These are phyloP conservation scores for Opisthograptis luteolata DNA, from an alignment of 2,888 invertebrate species.

Conservation along the genomic window DNA sequence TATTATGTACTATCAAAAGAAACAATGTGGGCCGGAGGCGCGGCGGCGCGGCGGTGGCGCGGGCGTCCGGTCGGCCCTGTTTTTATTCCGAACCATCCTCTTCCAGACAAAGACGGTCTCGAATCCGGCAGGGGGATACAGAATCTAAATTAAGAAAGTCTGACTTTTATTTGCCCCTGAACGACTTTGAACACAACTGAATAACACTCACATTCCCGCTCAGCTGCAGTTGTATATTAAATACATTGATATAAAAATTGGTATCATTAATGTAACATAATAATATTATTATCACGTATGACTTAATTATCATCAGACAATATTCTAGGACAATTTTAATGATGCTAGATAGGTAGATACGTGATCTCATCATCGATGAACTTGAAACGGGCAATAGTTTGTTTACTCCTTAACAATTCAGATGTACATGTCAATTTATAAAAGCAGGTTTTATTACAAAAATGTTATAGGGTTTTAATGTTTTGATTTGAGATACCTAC, in stretches of 20 bases:
- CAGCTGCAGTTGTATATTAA: slow-evolving; percentile 1
- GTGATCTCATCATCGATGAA: slow-evolving; percentile 55
- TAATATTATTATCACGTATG: too few relatives aligned
- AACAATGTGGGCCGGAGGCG: slow-evolving; percentile 31
- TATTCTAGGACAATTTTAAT: slow-evolving; percentile 46
- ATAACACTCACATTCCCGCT: slow-evolving; percentile 12
- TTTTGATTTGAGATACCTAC: too few relatives aligned
- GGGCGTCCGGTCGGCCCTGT: slow-evolving; percentile 31
- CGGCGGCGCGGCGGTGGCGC: slow-evolving; percentile 14
- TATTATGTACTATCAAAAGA: slow-evolving; percentile 9
- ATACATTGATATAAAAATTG: slow-evolving; percentile 3
- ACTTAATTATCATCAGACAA: slow-evolving; percentile 32
- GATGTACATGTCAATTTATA: slow-evolving; percentile 18
- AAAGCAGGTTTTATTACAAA: slow-evolving; percentile 5
- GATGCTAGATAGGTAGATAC: slow-evolving; percentile 37
- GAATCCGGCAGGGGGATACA: slow-evolving; percentile 23
- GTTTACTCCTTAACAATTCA: slow-evolving; percentile 19
- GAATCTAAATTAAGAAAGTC: slow-evolving; percentile 38
- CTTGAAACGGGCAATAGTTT: slow-evolving; percentile 41
- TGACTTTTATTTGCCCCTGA: slow-evolving; percentile 35
- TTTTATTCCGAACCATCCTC: slow-evolving; percentile 33
- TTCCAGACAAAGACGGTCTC: slow-evolving; percentile 35
- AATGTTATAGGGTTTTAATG: not conserved
- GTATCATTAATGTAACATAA: slow-evolving; percentile 16
- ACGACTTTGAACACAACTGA: slow-evolving; percentile 25